Conservation (phyloP, 2,888 invertebrate genomes). For the Ophonus ardosiacus region DNA sequence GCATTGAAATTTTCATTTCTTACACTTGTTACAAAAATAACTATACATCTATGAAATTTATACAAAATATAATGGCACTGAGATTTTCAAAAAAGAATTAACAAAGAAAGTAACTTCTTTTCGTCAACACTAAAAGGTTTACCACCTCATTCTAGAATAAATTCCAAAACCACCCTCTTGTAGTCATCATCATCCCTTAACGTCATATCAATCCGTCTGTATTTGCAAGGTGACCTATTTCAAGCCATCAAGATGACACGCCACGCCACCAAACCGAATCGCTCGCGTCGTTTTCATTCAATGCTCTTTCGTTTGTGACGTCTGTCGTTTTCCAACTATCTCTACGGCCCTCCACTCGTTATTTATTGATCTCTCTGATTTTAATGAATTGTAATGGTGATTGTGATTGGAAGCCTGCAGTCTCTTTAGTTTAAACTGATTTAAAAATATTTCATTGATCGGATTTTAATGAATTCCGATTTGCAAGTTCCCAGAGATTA, state of each 20-base stretch:
- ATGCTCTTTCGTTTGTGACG: conserved; percentile 24
- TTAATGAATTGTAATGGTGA: conserved; percentile 33
- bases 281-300: conserved; percentile 22
- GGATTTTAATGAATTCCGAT: neutral
- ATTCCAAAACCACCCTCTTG: neutral
- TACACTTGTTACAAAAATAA: too few relatives aligned
- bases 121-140: too few relatives aligned
- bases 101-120: too few relatives aligned
- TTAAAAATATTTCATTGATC: neutral
- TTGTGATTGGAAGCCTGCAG: conserved; percentile 5
- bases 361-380: conserved; percentile 14
- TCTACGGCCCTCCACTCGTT: neutral
- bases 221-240: conserved; percentile 47
- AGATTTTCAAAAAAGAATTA: too few relatives aligned
- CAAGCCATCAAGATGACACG: conserved; percentile 24
- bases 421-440: conserved; percentile 6
- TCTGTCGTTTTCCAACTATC: conserved; percentile 22
- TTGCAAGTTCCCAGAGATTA: neutral
- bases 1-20: too few relatives aligned
- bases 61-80: too few relatives aligned
- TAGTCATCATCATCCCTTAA: neutral
- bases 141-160: too few relatives aligned
- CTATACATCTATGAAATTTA: too few relatives aligned
- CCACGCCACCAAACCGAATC: neutral
- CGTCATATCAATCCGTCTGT: conserved; percentile 30